A percentile compares a stretch with the other conserved stretches of the same genome.
phyloP scores from a whole-genome alignment of 1,140 invertebrate species.

The Lithobius niger region DNA sequence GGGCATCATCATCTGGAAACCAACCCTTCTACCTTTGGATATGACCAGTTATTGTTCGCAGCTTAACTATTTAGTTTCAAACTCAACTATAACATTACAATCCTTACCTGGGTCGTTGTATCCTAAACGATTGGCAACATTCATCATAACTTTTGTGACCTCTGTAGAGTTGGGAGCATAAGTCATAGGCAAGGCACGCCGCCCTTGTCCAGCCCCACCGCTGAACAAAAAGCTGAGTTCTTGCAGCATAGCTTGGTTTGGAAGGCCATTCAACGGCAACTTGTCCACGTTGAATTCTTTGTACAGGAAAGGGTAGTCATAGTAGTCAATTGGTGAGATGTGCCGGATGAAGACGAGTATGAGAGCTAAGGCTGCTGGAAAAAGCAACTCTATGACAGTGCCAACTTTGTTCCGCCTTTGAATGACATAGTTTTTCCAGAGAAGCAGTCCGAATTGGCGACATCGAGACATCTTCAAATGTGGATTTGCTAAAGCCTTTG shows the following conservation, averaged over 20 bases:
- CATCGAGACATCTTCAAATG: not conserved
- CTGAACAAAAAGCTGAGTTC: not conserved
- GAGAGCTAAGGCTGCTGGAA: conserved; percentile 50
- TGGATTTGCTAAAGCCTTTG: too few relatives aligned
- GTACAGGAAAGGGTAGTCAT: conserved; percentile 34
- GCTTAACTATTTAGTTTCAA: too few relatives aligned
- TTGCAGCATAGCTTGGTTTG: conserved; percentile 20
- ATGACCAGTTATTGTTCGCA: too few relatives aligned
- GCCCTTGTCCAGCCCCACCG: not conserved
- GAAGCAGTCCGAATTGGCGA: conserved; percentile 39
- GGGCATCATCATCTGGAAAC: too few relatives aligned
- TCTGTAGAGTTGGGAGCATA: conserved; percentile 23
- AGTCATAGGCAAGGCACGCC: conserved; percentile 15
- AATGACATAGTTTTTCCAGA: conserved; percentile 75
- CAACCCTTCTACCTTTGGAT: too few relatives aligned
- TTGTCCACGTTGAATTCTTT: conserved; percentile 29
- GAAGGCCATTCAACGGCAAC: conserved; percentile 22
- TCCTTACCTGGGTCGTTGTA: conserved; percentile 17
- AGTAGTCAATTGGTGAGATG: conserved; percentile 24
- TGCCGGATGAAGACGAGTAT: conserved; percentile 47
- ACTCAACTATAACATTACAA: too few relatives aligned
- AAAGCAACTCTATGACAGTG: conserved; percentile 50
- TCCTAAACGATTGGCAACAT: conserved; percentile 15
- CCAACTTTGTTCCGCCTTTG: conserved; percentile 57
- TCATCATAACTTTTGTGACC: conserved; percentile 20